phyloP scores from a whole-genome alignment of 1,140 invertebrate species.

The Drosophila arawakana region DNA sequence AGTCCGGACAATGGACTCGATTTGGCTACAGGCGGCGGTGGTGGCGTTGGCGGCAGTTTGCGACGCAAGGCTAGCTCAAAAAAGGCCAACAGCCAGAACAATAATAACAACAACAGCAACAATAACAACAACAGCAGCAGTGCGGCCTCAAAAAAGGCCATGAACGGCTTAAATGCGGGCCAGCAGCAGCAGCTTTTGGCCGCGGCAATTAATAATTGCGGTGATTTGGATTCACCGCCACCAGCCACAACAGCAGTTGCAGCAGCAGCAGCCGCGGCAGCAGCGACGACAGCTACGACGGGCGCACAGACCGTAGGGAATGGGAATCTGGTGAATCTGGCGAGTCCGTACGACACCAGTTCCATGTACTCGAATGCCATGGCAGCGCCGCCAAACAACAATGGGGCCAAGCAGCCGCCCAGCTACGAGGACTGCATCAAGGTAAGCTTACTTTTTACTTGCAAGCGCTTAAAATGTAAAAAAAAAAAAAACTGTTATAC shows the following conservation, averaged over 20 bases:
- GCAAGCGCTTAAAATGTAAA: background rate
- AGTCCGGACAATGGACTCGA: conserved; percentile 86
- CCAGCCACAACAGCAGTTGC: background rate
- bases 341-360: conserved; percentile 91
- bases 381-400: conserved; percentile 87
- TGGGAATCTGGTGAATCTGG: conserved; percentile 85
- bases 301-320: conserved; percentile 84
- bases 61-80: conserved; percentile 92
- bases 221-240: conserved; percentile 36
- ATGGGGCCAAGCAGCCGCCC: conserved; percentile 89
- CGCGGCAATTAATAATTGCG: conserved; percentile 22
- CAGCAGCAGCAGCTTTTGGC: conserved; percentile 46
- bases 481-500: background rate
- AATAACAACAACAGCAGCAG: conserved; percentile 74
- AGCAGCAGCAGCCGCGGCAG: too few relatives aligned
- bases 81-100: conserved; percentile 85
- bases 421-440: conserved; percentile 96
- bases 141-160: conserved; percentile 85
- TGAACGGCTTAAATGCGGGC: conserved; percentile 68
- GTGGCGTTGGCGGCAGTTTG: conserved; percentile 83
- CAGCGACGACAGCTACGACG: too few relatives aligned
- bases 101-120: conserved; percentile 12
- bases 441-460: conserved; percentile 72
- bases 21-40: conserved; percentile 57
- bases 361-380: conserved; percentile 92